Evolutionary conservation across 2,888 invertebrate genomes (phyloP).

Genomic region (Leptarthrus brevirostris): DNA sequence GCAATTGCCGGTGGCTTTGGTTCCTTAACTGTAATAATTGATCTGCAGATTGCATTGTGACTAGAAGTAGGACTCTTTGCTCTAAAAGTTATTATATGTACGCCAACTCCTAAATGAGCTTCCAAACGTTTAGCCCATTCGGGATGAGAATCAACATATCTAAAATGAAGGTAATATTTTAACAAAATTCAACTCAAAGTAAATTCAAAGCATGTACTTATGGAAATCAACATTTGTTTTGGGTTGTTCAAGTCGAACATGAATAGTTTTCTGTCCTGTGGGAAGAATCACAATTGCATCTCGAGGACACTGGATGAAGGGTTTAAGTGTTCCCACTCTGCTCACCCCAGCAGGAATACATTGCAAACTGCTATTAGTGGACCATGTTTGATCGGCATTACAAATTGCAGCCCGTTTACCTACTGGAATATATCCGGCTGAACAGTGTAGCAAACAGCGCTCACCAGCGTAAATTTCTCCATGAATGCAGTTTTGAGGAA

Average conservation of each 20-base stretch:
- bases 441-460: constrained; percentile 68
- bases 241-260: constrained; percentile 68
- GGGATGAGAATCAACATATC: constrained; percentile 72
- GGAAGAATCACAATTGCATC: constrained; percentile 72
- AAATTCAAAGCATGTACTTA: constrained; percentile 63
- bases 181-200: not conserved
- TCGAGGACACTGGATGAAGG: constrained; percentile 75
- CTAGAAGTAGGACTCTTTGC: constrained; percentile 71
- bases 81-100: constrained; percentile 71
- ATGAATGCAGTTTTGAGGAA: constrained; percentile 69
- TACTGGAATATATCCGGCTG: constrained; percentile 66
- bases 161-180: constrained; percentile 58
- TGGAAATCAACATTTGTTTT: constrained; percentile 76
- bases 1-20: constrained; percentile 70
- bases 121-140: constrained; percentile 73
- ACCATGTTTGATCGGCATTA: constrained; percentile 62
- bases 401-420: constrained; percentile 62
- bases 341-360: constrained; percentile 57
- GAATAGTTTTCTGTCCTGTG: constrained; percentile 61
- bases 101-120: constrained; percentile 71
- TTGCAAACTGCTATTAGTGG: constrained; percentile 60
- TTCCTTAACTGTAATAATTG: constrained; percentile 72
- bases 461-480: constrained; percentile 68
- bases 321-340: constrained; percentile 63
- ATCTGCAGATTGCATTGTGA: constrained; percentile 71